Evolutionary conservation across 2,113 vertebrate genomes (phyloP), one percentile per base, ranked within the genome.

Genomic region (Gallinago undulata): DNA sequence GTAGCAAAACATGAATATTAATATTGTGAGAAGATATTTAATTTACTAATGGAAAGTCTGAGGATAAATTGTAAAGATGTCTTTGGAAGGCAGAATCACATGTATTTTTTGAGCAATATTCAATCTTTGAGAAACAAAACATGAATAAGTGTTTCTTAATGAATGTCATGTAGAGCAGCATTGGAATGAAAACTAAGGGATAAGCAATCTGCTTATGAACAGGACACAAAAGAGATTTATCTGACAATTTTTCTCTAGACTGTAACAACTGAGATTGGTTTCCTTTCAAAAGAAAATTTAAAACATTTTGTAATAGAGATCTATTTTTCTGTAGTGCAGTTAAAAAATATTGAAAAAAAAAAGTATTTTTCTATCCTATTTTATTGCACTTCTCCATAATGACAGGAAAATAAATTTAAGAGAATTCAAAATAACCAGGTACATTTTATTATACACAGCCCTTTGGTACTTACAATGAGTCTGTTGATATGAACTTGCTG

Each of bases 401-500:
- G 19, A 31, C 19, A 83, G 23, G 27, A 81, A 88, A 91, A 50
- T 13, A 78, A 79, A 93, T 69, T 50, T 43, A 87, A 47, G 11
- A 57, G 3, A 68, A 80, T 89, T 84, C n/a, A 50, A 78, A 89
- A 59, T 47, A 45, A 80, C 43, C n/a, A 72, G 39, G 43, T 64
- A 50, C 30, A 60, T 91, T 78, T 67, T 68, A 62, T 53, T 63
- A 64, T 7, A 39, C 4, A 15, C 13, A 81, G 81, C 6, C n/a
- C 22, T 77, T 75, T 72, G 56, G 33, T 85, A 96, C 99, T 99
- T 98, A 99, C 99, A 96, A 99, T 98, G 55, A 99, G 98, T n/a
- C 98, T 98, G 94, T 99, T 99, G 98, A 99, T 99, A 97, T 99
- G 99, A 70, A 99, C 98, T 97, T 98, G 98, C 92, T 98, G 98